A percentile compares a stretch with the other conserved stretches of the same genome.
Evolutionary conservation across 2,888 invertebrate species (phyloP).

Genomic region (Machimus rusticus): DNA sequence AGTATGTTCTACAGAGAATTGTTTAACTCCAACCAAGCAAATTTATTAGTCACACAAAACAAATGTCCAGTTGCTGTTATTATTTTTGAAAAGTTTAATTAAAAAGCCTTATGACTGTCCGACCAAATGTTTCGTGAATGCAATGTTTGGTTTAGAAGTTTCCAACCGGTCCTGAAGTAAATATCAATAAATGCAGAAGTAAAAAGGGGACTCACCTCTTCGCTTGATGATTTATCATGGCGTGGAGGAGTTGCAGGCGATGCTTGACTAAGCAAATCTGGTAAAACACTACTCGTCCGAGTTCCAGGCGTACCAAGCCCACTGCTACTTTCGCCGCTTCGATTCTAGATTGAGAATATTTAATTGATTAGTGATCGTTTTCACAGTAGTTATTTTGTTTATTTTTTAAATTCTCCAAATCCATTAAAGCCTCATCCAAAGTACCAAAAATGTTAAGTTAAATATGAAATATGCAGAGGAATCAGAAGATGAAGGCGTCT

Average conservation of each 20-base stretch:
- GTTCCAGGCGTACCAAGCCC: conserved; percentile 72
- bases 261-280: conserved; percentile 92
- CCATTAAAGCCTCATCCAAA: not conserved
- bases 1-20: not conserved
- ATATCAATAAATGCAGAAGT: conserved; percentile 20
- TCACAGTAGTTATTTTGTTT: not conserved
- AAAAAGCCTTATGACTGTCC: not conserved
- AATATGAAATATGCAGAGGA: not conserved
- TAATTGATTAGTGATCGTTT: not conserved
- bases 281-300: conserved; percentile 90
- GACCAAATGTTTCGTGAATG: conserved; percentile 6
- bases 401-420: not conserved
- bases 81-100: not conserved
- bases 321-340: conserved; percentile 61
- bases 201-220: conserved; percentile 77
- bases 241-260: conserved; percentile 85
- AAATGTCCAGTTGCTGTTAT: not conserved
- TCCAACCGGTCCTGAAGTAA: conserved; percentile 18
- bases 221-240: conserved; percentile 92
- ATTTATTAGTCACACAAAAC: conserved; percentile 51
- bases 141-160: conserved; percentile 13
- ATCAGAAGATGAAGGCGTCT: not conserved
- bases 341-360: conserved; percentile 53
- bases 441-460: not conserved
- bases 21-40: conserved; percentile 46